Evolutionary conservation across 2,113 vertebrate species (phyloP).

Genomic region (Lucifuga dentata): DNA sequence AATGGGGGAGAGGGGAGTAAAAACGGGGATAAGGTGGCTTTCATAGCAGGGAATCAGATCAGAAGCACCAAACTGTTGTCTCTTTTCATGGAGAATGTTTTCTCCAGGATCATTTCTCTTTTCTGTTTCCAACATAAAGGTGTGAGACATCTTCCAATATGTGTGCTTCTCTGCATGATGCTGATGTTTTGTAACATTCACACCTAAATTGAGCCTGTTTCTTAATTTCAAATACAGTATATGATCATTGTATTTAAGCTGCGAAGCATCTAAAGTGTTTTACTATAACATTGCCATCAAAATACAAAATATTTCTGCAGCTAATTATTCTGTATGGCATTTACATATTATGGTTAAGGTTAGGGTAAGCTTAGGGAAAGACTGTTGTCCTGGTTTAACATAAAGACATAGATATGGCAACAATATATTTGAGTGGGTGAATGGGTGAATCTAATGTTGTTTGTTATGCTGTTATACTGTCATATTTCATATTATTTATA

Average conservation of each 20-base stretch:
- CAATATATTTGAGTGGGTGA: too few relatives aligned
- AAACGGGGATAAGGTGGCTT: conserved; percentile 42
- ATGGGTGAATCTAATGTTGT: too few relatives aligned
- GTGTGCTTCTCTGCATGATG: conserved; percentile 3
- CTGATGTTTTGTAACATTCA: conserved; percentile 26
- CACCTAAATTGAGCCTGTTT: background rate
- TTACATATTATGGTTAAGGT: too few relatives aligned
- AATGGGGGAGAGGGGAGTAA: conserved; percentile 8
- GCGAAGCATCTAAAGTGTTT: background rate
- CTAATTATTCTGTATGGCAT: too few relatives aligned
- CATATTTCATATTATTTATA: too few relatives aligned
- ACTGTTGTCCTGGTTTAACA: too few relatives aligned
- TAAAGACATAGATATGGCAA: too few relatives aligned
- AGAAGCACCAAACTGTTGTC: conserved; percentile 45
- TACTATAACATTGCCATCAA: background rate
- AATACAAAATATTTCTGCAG: too few relatives aligned
- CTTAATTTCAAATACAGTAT: too few relatives aligned
- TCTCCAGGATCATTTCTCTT: conserved; percentile 49
- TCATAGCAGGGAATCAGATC: conserved; percentile 43
- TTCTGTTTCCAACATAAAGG: conserved; percentile 41
- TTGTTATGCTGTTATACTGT: too few relatives aligned
- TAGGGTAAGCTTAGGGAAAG: too few relatives aligned
- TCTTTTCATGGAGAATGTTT: conserved; percentile 58
- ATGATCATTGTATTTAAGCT: conserved; percentile 11
- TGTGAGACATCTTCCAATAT: conserved; percentile 18